Evolutionary conservation across 1,140 invertebrate genomes (phyloP).

Genomic region (Drosophila oshimai): DNA sequence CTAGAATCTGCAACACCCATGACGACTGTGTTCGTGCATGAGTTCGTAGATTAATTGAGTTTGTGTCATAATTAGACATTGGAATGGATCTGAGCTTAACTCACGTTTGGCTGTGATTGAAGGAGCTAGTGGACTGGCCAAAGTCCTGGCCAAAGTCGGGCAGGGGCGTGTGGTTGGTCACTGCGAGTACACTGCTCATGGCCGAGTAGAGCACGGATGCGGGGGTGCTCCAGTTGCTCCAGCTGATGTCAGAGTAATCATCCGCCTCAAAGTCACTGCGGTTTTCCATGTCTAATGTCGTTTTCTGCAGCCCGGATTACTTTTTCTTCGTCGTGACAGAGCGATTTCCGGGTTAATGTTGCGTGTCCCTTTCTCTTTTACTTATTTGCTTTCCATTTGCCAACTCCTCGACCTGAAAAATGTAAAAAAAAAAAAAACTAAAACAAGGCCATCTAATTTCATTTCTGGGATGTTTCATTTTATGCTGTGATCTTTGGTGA

Average conservation of each 20-base stretch:
- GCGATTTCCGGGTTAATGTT: constrained; percentile 52
- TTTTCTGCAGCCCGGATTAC: background rate
- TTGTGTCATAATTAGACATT: constrained; percentile 63
- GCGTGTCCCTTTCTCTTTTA: constrained; percentile 43
- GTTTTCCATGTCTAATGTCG: constrained; percentile 24
- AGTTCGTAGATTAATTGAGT: constrained; percentile 58
- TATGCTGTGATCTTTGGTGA: constrained; percentile 7
- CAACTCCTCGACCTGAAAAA: constrained; percentile 45
- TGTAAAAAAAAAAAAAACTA: constrained; percentile 17
- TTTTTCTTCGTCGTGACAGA: background rate
- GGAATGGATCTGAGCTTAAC: constrained; percentile 13
- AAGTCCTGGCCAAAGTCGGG: constrained; percentile 35
- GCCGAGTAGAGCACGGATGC: constrained; percentile 45
- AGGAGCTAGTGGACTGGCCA: constrained; percentile 20
- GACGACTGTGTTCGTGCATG: constrained; percentile 12
- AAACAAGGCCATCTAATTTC: constrained; percentile 52
- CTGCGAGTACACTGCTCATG: constrained; percentile 52
- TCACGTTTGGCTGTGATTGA: constrained; percentile 61
- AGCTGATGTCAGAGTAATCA: constrained; percentile 40
- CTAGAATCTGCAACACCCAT: background rate
- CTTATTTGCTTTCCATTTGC: constrained; percentile 72
- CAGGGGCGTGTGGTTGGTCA: constrained; percentile 50
- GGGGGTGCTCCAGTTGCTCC: constrained; percentile 64
- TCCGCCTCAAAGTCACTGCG: constrained; percentile 24
- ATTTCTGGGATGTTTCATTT: constrained; percentile 20